Base-by-base conservation (phyloP, 2,888 invertebrate genomes). In the Andrena trimmerana region DNA sequence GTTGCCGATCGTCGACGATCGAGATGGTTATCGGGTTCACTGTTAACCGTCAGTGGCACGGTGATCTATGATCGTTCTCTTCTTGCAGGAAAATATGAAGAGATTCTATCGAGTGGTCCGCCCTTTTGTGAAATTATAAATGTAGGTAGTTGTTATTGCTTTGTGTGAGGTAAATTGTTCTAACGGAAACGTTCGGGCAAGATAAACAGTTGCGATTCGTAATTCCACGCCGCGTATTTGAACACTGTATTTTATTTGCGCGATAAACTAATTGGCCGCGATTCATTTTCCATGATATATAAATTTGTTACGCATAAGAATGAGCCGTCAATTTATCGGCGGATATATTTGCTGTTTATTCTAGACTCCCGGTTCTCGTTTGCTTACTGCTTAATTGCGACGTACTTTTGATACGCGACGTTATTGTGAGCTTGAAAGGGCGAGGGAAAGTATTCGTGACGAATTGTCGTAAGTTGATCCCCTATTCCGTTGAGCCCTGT, bases 261-360 rank as follows among this genome's bases (percentile, higher is more conserved):
- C 36, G 79, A 52, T 59, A 78, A 79, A 79, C 79, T 79, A 79
- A 79, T 78, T 79, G 69, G 79, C 52, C 16, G 63, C 57, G 65
- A 79, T 79, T 78, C 69, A 79, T 79, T 70, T 57, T 31, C 42
- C 77, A 50, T 60, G 78, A 78, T 59, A 78, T 76, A 76, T 60
- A 66, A 78, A 78, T 78, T 78, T 76, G 66, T 69, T 70, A 36
- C 36, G 69, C 78, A 79, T 78, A 79, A 76, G 69, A 78, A 78
- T 78, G 69, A 70, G 59, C 79, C 69, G 65, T 20, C 78, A 65
- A 79, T 79, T 79, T 78, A 69, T 70, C 50, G 78, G 57, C 29
- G 59, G 69, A 78, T 60, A 50, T 31, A 62, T 77, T 36, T 57
- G 54, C 33, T 79, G 78, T 78, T 79, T 79, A 79, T 78, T 59